Evolutionary conservation across 2,113 vertebrate species (phyloP), one percentile per base, ranked within the genome.

Genomic region (Dendropsophus ebraccatus): DNA sequence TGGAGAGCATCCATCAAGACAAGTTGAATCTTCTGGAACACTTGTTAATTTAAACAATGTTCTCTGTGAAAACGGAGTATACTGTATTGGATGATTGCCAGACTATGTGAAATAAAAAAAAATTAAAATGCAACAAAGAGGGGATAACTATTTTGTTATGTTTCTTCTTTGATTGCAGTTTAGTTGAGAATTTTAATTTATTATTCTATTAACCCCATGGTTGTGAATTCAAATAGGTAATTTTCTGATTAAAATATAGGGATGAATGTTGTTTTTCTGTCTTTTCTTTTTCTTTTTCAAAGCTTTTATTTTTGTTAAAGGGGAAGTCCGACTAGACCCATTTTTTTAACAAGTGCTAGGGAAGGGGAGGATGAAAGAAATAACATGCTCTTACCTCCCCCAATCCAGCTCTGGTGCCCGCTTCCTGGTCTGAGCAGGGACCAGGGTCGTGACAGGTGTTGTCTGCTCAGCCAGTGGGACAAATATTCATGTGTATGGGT

Each of bases 11-110:
- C 72, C 83, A 76, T 84, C 72, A 84, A 45, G 19, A 30, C 25
- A 84, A 49, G 72, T 41, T 47, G 72, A 17, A 49, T 84, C 56
- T 84, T 84, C 72, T 84, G 83, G 54, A 76, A 47, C 72, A 76
- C 37, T 84, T 84, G 72, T 76, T 84, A 84, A 84, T 84, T 60
- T 84, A 65, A 72, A 76, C 72, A 76, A 50, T 84, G 83, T 76
- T 17, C 56, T 37, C 54, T 62, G 72, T 76, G 17, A 49, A 83
- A 54, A 83, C 35, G 2, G 2, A 83, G 52, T 14, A 84, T 58
- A 47, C 49, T 45, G 83, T 58, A 47, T 62, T 45, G 83, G 72
- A 37, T 65, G 30, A 23, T 76, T 62, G 37, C 37, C 56, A 84
- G 52, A 32, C 14, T 62, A 65, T 47, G 54, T 76, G 37, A 76